Evolutionary conservation across 2,113 vertebrate species (phyloP), one percentile per base, ranked within the genome.

Genomic region (Marmota monax): DNA sequence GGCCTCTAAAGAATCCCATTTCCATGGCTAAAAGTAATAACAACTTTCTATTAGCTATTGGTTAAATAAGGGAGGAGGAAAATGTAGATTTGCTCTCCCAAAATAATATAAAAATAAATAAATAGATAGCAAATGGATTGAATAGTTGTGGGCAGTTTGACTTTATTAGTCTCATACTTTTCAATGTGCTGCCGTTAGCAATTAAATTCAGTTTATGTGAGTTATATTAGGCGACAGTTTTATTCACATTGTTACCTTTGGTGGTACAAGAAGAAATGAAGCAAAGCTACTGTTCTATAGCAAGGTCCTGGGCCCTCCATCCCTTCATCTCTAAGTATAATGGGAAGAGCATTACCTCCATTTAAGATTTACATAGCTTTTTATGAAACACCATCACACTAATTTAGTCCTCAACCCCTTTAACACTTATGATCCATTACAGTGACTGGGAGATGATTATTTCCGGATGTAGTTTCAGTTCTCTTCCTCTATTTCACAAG

Each of bases 341-440:
- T 25, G 73, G 92, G 82, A 69, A 53, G 48, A 85, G 8, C 76
- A 18, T 85, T 79, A 67, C n/a, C 56, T 88, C 67, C 72, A 37
- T 67, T 88, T 94, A 84, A 74, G 89, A 72, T 61, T 69, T 97
- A 95, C 94, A 89, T 92, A 98, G 97, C 84, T 90, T 98, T 98
- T 98, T 96, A 98, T 98, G 97, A 97, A 96, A 97, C 74, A 37
- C 87, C 95, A 88, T 98, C 94, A 84, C 51, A 45, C 74, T 97
- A 92, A 95, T 97, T 97, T 98, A 96, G 90, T 92, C 96, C 96
- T 96, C 22, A 53, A 96, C 84, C 18, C 83, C 94, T 84, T 83
- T 94, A 98, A 95, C 86, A 84, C 97, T 97, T 97, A 93, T 88
- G 97, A 96, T 97, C 92, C 95, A 96, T 95, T 91, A 82, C 51